Evolutionary conservation across 2,888 invertebrate genomes (phyloP).

Genomic region (Charanyca ferruginea): DNA sequence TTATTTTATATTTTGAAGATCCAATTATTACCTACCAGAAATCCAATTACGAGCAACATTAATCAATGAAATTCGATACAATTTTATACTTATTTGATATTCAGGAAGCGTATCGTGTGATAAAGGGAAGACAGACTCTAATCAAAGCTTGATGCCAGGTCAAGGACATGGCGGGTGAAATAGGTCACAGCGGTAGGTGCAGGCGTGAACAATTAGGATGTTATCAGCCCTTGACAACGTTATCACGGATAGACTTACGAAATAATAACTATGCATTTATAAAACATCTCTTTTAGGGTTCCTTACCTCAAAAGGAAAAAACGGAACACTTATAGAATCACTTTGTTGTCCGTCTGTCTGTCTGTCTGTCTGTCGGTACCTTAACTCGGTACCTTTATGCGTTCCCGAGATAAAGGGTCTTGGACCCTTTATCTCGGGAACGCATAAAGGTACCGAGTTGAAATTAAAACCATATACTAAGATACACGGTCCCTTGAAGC

Average conservation of each 20-base stretch:
- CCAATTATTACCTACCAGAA: constrained; percentile 12
- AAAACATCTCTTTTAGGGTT: too few relatives aligned
- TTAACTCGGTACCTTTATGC: too few relatives aligned
- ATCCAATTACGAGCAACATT: constrained; percentile 24
- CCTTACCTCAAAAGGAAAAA: too few relatives aligned
- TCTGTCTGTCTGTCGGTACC: too few relatives aligned
- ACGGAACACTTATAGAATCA: too few relatives aligned
- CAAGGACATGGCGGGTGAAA: constrained; percentile 8
- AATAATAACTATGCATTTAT: neutral
- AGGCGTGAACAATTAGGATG: neutral
- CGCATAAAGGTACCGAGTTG: too few relatives aligned
- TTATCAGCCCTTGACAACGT: neutral
- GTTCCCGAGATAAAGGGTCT: too few relatives aligned
- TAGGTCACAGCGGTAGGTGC: neutral
- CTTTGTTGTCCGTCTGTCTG: too few relatives aligned
- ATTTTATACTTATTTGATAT: constrained; percentile 13
- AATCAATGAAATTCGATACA: constrained; percentile 20
- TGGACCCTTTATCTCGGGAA: too few relatives aligned
- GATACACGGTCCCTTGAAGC: too few relatives aligned
- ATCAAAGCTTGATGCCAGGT: constrained; percentile 1
- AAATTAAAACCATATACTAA: too few relatives aligned
- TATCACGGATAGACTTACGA: neutral
- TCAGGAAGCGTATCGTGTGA: constrained; percentile 10
- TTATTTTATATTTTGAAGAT: neutral
- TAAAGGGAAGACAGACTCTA: neutral